Conservation (phyloP, 2,888 invertebrate species). For the Drosophila mettleri region DNA sequence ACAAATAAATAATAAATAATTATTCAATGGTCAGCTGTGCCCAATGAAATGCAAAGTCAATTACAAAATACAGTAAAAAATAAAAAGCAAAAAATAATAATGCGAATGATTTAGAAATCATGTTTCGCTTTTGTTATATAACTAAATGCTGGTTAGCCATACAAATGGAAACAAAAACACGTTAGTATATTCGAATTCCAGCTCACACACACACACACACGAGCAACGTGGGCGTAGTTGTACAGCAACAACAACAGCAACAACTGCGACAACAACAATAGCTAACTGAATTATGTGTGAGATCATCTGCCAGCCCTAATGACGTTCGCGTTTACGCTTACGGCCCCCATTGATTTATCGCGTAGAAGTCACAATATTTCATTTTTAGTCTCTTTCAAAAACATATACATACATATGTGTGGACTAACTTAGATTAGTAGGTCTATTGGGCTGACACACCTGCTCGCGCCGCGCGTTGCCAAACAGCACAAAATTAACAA, state of each 20-base stretch:
- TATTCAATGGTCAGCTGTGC: slow-evolving; percentile 8
- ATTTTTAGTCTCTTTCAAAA: slow-evolving; percentile 5
- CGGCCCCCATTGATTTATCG: slow-evolving; percentile 58
- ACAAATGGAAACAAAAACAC: slow-evolving; percentile 19
- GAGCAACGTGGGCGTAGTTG: slow-evolving; percentile 45
- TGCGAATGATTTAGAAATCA: slow-evolving; percentile 17
- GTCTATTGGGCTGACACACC: slow-evolving; percentile 51
- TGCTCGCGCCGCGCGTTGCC: slow-evolving; percentile 47
- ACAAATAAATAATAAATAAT: too few species aligned
- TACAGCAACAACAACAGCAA: slow-evolving; percentile 2
- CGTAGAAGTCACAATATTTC: slow-evolving; percentile 29
- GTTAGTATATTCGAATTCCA: slow-evolving; percentile 24
- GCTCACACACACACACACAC: slow-evolving; percentile 15
- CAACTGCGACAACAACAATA: slow-evolving; percentile 16
- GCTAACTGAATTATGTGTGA: slow-evolving; percentile 50
- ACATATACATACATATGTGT: background rate
- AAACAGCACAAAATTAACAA: slow-evolving; percentile 71
- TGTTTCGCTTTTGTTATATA: slow-evolving; percentile 11
- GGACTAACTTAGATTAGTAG: background rate
- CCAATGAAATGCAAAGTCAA: slow-evolving; percentile 5
- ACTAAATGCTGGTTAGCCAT: slow-evolving; percentile 7
- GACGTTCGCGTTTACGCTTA: slow-evolving; percentile 26
- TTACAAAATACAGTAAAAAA: slow-evolving; percentile 6
- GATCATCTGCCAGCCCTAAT: slow-evolving; percentile 53
- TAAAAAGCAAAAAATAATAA: slow-evolving; percentile 7